Evolutionary conservation across 35 echinoderm and acorn worm genomes (phyloP).

Genomic region (Heliocidaris erythrogramma): DNA sequence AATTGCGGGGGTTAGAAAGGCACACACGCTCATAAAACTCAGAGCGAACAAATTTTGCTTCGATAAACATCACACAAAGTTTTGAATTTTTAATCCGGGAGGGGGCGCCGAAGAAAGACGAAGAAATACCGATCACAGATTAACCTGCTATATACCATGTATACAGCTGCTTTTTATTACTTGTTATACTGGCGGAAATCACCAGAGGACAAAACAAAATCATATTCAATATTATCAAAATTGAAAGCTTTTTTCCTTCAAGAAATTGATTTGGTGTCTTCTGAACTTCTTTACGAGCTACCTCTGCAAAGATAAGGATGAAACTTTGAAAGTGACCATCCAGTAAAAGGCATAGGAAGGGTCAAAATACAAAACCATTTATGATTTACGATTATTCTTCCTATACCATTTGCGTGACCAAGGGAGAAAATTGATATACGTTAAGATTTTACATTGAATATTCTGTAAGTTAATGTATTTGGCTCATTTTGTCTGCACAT

Average conservation of each 20-base stretch:
- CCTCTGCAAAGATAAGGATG: neutral
- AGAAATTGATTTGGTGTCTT: neutral
- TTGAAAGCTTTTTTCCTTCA: neutral
- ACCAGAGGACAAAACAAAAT: neutral
- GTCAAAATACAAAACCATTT: too few species aligned
- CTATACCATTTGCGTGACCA: too few species aligned
- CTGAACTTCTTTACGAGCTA: neutral
- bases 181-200: neutral
- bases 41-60: conserved; percentile 21
- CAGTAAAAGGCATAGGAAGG: too few species aligned
- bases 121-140: neutral
- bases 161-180: neutral
- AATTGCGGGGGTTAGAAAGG: conserved; percentile 23
- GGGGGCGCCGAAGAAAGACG: neutral
- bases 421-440: too few species aligned
- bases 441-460: too few species aligned
- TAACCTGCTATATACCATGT: neutral
- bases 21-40: conserved; percentile 9
- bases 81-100: neutral
- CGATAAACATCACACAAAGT: conserved; percentile 27
- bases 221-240: too few species aligned
- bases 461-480: too few species aligned
- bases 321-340: neutral
- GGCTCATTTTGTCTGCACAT: too few species aligned
- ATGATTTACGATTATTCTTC: too few species aligned